A percentile compares a stretch with the other conserved stretches of the same genome.
Evolutionary conservation across 2,113 vertebrate species (phyloP).

Genomic region (Xiphorhynchus elegans): DNA sequence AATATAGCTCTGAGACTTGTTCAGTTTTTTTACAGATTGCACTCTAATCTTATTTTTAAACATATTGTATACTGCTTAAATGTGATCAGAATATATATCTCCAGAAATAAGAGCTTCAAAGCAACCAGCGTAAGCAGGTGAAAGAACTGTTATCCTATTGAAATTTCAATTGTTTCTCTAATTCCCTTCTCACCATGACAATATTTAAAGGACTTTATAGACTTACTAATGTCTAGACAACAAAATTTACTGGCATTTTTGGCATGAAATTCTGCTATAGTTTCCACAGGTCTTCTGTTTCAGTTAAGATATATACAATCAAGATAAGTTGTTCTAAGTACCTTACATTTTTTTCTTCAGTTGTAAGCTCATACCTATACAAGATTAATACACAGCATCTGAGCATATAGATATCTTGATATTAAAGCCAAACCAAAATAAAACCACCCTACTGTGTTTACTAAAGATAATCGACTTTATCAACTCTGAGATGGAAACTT

Average conservation of each 20-base stretch:
- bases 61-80: background rate
- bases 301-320: background rate
- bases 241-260: background rate
- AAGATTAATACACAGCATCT: background rate
- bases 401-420: background rate
- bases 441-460: background rate
- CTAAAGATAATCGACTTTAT: background rate
- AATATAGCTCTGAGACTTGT: background rate
- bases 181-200: background rate
- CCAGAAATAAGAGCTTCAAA: background rate
- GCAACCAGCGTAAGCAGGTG: background rate
- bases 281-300: background rate
- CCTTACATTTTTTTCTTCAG: background rate
- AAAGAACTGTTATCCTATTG: background rate
- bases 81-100: background rate
- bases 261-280: background rate
- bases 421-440: background rate
- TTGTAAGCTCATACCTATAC: accelerated
- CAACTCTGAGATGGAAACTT: background rate
- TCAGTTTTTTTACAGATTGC: background rate
- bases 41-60: background rate
- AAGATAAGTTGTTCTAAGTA: background rate
- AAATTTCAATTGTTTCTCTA: background rate
- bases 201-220: background rate
- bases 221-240: background rate